Evolutionary conservation across 37 sponge, comb jelly and placozoan genomes (phyloP).

Genomic region (Dysidea cf. avara): DNA sequence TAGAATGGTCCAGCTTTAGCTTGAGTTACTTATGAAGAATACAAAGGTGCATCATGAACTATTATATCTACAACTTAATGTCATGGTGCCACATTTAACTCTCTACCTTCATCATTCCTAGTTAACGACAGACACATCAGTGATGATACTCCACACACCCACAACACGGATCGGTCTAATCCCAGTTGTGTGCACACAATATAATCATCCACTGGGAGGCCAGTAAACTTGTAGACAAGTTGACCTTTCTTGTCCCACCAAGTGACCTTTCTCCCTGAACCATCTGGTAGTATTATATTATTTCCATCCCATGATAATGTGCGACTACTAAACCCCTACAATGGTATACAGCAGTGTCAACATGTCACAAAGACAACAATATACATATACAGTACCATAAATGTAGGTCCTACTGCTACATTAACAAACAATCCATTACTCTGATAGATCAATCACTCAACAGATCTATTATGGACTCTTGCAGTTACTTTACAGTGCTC

Average conservation of each 20-base stretch:
- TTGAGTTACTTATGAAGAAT: too few relatives aligned
- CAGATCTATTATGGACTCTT: too few relatives aligned
- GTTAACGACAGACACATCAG: slow-evolving; percentile 24
- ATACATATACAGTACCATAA: neutral
- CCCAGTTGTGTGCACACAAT: slow-evolving; percentile 48
- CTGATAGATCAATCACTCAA: neutral
- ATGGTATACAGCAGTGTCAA: neutral
- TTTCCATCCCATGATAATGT: slow-evolving; percentile 68
- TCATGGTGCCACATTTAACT: too few relatives aligned
- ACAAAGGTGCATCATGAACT: too few relatives aligned
- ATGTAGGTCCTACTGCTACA: neutral
- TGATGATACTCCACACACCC: slow-evolving; percentile 63
- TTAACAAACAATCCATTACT: neutral
- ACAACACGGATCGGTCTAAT: slow-evolving; percentile 24
- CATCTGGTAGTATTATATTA: slow-evolving; percentile 47
- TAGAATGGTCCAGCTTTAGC: too few relatives aligned
- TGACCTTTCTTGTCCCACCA: slow-evolving; percentile 13
- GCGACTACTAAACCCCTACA: slow-evolving; percentile 41
- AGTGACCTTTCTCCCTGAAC: slow-evolving; percentile 55
- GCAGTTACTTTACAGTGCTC: too few relatives aligned
- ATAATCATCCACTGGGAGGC: slow-evolving; percentile 21
- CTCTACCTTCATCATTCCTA: slow-evolving; percentile 42
- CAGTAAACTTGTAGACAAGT: neutral
- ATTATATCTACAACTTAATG: too few relatives aligned
- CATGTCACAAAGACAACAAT: neutral